Percentiles rank a stretch among this genome's conserved stretches.
Conservation (phyloP, 2,888 invertebrate genomes). For the Zonitis immaculata region DNA sequence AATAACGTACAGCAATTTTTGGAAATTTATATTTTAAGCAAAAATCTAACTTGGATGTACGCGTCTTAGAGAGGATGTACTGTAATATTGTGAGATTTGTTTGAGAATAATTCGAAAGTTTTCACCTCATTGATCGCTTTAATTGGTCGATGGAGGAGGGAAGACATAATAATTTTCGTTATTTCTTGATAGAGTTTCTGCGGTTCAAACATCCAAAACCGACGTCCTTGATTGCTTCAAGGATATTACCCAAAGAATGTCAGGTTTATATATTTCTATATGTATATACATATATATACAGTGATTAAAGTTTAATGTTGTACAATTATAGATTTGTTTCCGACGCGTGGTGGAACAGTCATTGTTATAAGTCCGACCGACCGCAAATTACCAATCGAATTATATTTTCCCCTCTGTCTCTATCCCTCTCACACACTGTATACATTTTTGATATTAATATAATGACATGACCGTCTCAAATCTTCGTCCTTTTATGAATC, state of each 20-base stretch:
- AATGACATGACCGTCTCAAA: slow-evolving; percentile 36
- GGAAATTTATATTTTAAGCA: too few relatives aligned
- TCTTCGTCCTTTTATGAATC: slow-evolving; percentile 2
- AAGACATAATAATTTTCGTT: too few relatives aligned
- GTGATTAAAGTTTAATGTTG: slow-evolving; percentile 39
- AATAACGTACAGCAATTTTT: too few relatives aligned
- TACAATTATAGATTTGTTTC: slow-evolving; percentile 46
- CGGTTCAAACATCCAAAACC: not conserved
- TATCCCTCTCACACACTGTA: not conserved
- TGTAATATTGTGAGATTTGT: slow-evolving; percentile 2
- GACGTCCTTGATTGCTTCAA: slow-evolving; percentile 28
- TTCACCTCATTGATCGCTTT: too few relatives aligned
- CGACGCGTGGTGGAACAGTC: slow-evolving; percentile 42
- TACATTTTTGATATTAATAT: too few relatives aligned
- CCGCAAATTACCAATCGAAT: slow-evolving; percentile 47
- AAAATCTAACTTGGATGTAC: too few relatives aligned
- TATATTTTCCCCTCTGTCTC: slow-evolving; percentile 24
- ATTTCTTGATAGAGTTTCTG: not conserved
- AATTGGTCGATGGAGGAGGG: too few relatives aligned
- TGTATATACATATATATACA: too few relatives aligned
- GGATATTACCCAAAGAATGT: slow-evolving; percentile 28
- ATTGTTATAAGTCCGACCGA: slow-evolving; percentile 44
- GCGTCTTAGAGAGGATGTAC: too few relatives aligned
- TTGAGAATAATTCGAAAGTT: not conserved
- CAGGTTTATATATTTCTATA: too few relatives aligned